Evolutionary conservation across 37 sponge, comb jelly and placozoan genomes (phyloP).

Genomic region (Mnemiopsis leidyi): DNA sequence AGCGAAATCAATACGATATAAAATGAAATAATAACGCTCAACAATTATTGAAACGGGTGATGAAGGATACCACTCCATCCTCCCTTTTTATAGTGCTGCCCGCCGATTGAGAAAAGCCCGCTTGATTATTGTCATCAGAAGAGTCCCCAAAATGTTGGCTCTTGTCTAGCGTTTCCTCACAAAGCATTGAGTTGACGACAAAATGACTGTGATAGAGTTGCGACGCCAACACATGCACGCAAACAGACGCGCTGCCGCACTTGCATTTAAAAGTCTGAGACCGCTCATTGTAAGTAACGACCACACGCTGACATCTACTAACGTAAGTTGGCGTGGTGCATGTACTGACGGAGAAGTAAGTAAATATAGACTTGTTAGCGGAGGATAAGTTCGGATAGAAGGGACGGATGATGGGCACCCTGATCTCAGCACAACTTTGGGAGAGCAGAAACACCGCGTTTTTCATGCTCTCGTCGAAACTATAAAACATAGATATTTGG

Average conservation of each 20-base stretch:
- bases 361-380: background rate
- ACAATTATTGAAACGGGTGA: background rate
- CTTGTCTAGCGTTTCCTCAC: background rate
- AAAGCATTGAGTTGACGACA: background rate
- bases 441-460: constrained; percentile 2
- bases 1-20: no score
- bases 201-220: constrained; percentile 44
- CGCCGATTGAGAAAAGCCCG: background rate
- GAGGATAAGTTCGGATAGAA: background rate
- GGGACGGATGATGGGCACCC: constrained; percentile 2
- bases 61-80: background rate
- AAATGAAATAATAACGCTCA: background rate
- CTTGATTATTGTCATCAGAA: background rate
- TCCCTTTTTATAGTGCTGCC: background rate
- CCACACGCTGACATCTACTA: background rate
- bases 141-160: background rate
- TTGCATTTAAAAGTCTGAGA: constrained; percentile 47
- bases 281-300: constrained; percentile 38
- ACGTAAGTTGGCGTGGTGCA: constrained; percentile 2
- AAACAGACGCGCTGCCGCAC: constrained; percentile 11
- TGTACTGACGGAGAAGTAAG: constrained; percentile 1
- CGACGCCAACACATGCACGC: constrained; percentile 27
- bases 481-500: constrained; percentile 21
- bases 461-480: constrained; percentile 26
- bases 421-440: background rate